Percentiles rank a stretch among this genome's conserved stretches.
phyloP scores from a whole-genome alignment of 2,113 vertebrate genomes.

The Pluvianellus socialis region DNA sequence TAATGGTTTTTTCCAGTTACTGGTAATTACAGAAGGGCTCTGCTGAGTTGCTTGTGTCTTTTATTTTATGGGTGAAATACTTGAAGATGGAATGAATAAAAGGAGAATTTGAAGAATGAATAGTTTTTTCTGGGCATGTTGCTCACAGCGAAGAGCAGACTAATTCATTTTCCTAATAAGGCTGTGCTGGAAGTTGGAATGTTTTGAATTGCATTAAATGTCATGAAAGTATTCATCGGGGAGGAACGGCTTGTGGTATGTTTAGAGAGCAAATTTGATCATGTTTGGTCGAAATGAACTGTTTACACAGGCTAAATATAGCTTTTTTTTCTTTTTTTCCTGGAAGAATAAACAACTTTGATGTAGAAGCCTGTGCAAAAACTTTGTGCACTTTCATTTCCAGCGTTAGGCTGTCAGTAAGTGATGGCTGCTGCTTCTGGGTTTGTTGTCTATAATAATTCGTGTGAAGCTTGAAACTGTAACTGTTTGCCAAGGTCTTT shows the following conservation, averaged over 20 bases:
- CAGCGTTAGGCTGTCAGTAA: neutral
- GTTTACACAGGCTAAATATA: conserved; percentile 36
- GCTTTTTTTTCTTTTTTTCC: neutral
- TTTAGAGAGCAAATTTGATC: conserved; percentile 42
- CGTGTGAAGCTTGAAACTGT: neutral
- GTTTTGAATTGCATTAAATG: conserved; percentile 60
- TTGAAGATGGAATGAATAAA: neutral
- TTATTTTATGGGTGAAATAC: neutral
- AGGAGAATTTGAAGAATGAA: conserved; percentile 44
- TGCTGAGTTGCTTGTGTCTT: neutral
- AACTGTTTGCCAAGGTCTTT: neutral
- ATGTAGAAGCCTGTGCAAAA: neutral
- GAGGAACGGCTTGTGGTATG: conserved; percentile 18
- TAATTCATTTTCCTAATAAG: conserved; percentile 68
- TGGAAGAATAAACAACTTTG: neutral
- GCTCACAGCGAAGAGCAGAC: neutral
- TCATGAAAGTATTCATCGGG: conserved; percentile 27
- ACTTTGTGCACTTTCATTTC: neutral
- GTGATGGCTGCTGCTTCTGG: neutral
- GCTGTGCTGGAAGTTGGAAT: conserved; percentile 55
- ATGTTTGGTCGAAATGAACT: conserved; percentile 18
- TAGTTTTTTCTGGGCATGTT: neutral
- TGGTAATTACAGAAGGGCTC: neutral
- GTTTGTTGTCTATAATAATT: neutral
- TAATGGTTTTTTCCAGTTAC: neutral